phyloP scores from a whole-genome alignment of 1,140 invertebrate species.

The Onthophagus taurus region DNA sequence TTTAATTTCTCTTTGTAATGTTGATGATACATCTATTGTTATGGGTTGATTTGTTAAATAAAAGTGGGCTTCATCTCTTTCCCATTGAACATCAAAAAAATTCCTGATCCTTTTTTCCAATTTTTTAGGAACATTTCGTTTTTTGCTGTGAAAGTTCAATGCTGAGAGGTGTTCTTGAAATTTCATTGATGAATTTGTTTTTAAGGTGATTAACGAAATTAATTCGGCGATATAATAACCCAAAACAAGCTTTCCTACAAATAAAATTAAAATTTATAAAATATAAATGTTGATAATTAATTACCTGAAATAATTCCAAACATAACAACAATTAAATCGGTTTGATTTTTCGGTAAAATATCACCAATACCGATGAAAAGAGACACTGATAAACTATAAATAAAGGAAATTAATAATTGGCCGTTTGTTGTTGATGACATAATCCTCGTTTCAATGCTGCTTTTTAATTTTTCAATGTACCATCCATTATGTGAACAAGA shows the following conservation, averaged over 20 bases:
- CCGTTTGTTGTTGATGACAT: slow-evolving; percentile 25
- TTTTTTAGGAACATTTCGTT: slow-evolving; percentile 38
- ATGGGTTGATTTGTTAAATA: slow-evolving; percentile 11
- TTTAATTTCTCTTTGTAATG: slow-evolving; percentile 11
- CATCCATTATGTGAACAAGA: slow-evolving; percentile 39
- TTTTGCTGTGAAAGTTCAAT: slow-evolving; percentile 39
- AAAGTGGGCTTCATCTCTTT: slow-evolving; percentile 33
- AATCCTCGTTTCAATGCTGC: slow-evolving; percentile 24
- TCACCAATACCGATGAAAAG: slow-evolving; percentile 39
- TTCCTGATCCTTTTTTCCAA: slow-evolving; percentile 40
- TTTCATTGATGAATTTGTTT: slow-evolving; percentile 39
- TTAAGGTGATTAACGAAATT: slow-evolving; percentile 38
- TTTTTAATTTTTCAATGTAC: slow-evolving; percentile 34
- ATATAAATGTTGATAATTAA: background rate
- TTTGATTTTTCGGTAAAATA: slow-evolving; percentile 36
- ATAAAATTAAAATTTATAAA: slow-evolving; percentile 4
- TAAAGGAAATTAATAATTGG: slow-evolving; percentile 35
- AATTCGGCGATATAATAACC: slow-evolving; percentile 41
- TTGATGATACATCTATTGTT: slow-evolving; percentile 10
- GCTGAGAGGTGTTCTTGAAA: slow-evolving; percentile 41
- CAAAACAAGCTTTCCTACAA: slow-evolving; percentile 31
- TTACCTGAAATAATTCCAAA: slow-evolving; percentile 37
- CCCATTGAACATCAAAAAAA: slow-evolving; percentile 42
- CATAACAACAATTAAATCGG: slow-evolving; percentile 36
- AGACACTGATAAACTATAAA: slow-evolving; percentile 36